phyloP scores from a whole-genome alignment of 2,797 vertebrate species.

The Acipenser oxyrinchus region DNA sequence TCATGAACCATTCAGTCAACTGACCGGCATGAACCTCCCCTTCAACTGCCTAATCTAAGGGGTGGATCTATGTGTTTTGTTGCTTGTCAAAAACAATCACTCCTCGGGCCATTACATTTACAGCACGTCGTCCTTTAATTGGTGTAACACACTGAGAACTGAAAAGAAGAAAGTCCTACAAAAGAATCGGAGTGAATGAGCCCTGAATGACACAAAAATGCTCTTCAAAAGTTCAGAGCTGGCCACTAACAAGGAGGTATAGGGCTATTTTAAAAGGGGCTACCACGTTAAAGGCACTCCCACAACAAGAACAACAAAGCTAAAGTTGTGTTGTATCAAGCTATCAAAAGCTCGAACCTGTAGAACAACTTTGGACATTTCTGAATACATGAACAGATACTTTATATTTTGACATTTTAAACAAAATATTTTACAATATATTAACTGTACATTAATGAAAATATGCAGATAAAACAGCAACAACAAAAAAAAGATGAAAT shows the following conservation, averaged over 20 bases:
- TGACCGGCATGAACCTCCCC: constrained; percentile 83
- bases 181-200: constrained; percentile 74
- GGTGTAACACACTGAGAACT: constrained; percentile 83
- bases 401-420: too few relatives aligned
- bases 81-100: constrained; percentile 99
- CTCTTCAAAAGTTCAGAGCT: constrained; percentile 82
- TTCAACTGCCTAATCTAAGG: constrained; percentile 97
- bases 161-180: constrained; percentile 74
- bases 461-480: too few relatives aligned
- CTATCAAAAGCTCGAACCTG: constrained; percentile 14
- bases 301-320: constrained; percentile 23
- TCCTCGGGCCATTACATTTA: constrained; percentile 95
- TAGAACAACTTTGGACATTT: constrained; percentile 20
- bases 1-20: constrained; percentile 82
- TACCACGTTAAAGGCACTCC: constrained; percentile 72
- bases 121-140: constrained; percentile 97
- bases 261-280: constrained; percentile 67
- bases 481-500: too few relatives aligned
- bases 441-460: too few relatives aligned
- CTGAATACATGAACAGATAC: background rate
- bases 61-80: constrained; percentile 98
- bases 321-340: constrained; percentile 23
- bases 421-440: too few relatives aligned
- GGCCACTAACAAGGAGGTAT: constrained; percentile 77
- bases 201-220: constrained; percentile 80